A percentile compares a stretch with the other conserved stretches of the same genome.
These are phyloP conservation scores for Ivindomyrus marchei DNA, from an alignment of 2,113 vertebrate genomes.

Conservation along the genomic window DNA sequence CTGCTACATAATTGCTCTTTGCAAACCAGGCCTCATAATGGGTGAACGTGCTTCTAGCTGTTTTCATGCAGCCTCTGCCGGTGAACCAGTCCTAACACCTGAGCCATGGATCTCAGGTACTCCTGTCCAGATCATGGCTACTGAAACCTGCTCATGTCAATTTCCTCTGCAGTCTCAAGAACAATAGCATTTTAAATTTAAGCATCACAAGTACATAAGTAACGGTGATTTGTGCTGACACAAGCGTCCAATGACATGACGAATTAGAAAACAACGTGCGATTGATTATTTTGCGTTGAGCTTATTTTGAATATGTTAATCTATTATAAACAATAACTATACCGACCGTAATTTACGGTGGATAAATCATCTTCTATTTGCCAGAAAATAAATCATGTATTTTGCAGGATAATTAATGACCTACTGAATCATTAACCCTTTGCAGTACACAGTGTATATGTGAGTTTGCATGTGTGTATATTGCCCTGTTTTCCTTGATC, in stretches of 20 bases:
- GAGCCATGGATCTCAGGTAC: not conserved
- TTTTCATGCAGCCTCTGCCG: not conserved
- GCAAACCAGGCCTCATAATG: not conserved
- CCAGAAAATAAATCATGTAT: not conserved
- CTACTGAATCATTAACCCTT: not conserved
- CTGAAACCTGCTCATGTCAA: not conserved
- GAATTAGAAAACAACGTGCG: not conserved
- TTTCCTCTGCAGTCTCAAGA: not conserved
- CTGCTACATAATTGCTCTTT: constrained; percentile 1
- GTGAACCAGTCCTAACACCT: not conserved
- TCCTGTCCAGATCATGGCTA: not conserved
- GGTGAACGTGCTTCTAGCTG: not conserved
- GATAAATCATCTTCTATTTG: not conserved
- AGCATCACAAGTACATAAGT: not conserved
- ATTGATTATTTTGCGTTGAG: not conserved
- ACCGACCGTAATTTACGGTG: not conserved
- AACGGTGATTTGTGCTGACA: not conserved
- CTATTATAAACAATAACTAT: not conserved
- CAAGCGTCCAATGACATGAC: not conserved
- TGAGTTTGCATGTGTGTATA: not conserved
- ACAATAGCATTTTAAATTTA: not conserved
- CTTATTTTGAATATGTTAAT: not conserved
- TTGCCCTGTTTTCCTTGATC: not conserved
- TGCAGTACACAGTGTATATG: not conserved
- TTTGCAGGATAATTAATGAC: not conserved